A percentile compares a stretch with the other conserved stretches of the same genome.
Conservation (phyloP, 2,113 vertebrate species). For the Brachionichthys hirsutus region DNA sequence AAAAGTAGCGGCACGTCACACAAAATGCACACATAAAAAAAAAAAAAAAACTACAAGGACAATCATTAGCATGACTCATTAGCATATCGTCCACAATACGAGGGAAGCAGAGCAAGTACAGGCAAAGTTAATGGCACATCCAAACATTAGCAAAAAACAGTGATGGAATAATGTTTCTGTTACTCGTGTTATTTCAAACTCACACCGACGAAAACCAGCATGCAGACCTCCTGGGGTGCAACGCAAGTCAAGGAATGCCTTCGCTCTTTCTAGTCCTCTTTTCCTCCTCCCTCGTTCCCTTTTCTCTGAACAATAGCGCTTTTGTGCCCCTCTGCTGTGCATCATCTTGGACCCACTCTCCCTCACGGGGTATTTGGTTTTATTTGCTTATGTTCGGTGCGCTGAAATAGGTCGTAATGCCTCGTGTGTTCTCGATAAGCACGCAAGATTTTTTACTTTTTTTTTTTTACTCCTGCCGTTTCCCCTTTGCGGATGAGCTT, state of each 20-base stretch:
- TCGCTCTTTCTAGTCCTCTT: constrained; percentile 23
- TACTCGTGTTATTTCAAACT: constrained; percentile 62
- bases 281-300: constrained; percentile 17
- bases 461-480: background rate
- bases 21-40: constrained; percentile 42
- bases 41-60: constrained; percentile 38
- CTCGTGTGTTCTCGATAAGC: constrained; percentile 28
- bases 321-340: constrained; percentile 47
- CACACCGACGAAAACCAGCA: constrained; percentile 51
- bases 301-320: constrained; percentile 62
- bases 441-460: constrained; percentile 12
- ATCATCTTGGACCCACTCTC: constrained; percentile 38
- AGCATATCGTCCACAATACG: constrained; percentile 38
- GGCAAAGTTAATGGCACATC: constrained; percentile 60
- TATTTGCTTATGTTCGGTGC: constrained; percentile 49
- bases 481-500: constrained; percentile 5
- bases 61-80: constrained; percentile 48
- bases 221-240: constrained; percentile 54
- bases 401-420: constrained; percentile 22
- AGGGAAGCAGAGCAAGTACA: constrained; percentile 42
- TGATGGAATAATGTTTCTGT: constrained; percentile 53
- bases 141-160: constrained; percentile 39
- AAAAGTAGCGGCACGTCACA: constrained; percentile 12
- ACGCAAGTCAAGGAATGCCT: constrained; percentile 49
- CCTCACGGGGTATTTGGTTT: constrained; percentile 36